phyloP scores from a whole-genome alignment of 1,140 invertebrate species.

The Drosophila orena region DNA sequence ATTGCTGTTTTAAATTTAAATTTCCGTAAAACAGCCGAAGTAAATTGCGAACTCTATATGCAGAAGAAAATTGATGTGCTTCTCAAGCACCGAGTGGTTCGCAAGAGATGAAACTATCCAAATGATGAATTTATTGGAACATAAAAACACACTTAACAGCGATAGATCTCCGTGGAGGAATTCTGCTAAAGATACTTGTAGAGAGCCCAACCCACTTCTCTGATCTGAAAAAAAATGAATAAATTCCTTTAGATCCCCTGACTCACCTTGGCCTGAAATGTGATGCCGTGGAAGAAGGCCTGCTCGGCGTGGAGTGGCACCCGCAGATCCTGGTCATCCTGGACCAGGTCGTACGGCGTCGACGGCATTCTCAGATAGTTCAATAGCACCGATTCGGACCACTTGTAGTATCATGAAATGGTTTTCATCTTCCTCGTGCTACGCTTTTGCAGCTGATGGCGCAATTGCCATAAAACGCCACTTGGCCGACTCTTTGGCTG shows the following conservation, averaged over 20 bases:
- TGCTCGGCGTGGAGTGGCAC: constrained; percentile 98
- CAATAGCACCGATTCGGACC: constrained; percentile 85
- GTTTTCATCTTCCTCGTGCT: constrained; percentile 85
- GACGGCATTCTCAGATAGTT: constrained; percentile 90
- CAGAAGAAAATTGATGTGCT: neutral
- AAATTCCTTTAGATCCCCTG: neutral
- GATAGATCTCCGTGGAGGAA: constrained; percentile 2
- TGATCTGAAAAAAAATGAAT: too few species aligned
- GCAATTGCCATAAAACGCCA: constrained; percentile 81
- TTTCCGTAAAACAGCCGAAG: neutral
- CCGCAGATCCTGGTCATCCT: constrained; percentile 96
- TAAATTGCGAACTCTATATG: constrained; percentile 5
- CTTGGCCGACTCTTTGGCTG: constrained; percentile 54
- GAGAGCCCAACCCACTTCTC: neutral
- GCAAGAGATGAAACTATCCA: constrained; percentile 10
- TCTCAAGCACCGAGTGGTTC: neutral
- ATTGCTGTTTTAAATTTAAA: neutral
- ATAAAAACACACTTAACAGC: constrained; percentile 29
- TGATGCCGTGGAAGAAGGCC: constrained; percentile 98
- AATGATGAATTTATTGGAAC: constrained; percentile 35
- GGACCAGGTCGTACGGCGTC: constrained; percentile 96
- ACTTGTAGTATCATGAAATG: constrained; percentile 85
- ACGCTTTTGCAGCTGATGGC: constrained; percentile 82
- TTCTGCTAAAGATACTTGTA: neutral
- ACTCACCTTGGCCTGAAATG: constrained; percentile 97